A percentile compares a stretch with the other conserved stretches of the same genome.
Evolutionary conservation across 2,113 vertebrate genomes (phyloP).

Genomic region (Oplegnathus fasciatus): DNA sequence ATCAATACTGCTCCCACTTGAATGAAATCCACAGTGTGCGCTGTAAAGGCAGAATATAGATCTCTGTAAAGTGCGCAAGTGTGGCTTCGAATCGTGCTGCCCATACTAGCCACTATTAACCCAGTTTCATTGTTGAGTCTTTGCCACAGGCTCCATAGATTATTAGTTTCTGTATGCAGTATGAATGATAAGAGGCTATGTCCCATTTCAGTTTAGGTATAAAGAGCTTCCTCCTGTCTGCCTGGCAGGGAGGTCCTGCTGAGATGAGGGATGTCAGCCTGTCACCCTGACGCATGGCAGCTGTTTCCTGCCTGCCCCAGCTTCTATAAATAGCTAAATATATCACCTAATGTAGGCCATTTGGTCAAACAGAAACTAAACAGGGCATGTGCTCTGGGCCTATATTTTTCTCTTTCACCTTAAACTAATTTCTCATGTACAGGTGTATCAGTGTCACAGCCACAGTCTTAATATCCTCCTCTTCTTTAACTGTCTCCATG

Average conservation of each 20-base stretch:
- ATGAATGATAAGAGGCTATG: conserved; percentile 70
- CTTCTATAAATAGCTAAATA: conserved; percentile 81
- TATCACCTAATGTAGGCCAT: conserved; percentile 81
- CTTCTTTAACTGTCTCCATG: conserved; percentile 20
- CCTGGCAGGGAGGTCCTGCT: conserved; percentile 80
- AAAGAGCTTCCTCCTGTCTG: conserved; percentile 72
- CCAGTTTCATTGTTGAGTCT: conserved; percentile 74
- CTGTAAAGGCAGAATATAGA: conserved; percentile 49
- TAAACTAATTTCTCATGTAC: conserved; percentile 42
- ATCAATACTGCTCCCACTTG: conserved; percentile 64
- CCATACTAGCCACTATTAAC: conserved; percentile 70
- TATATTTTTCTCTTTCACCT: conserved; percentile 58
- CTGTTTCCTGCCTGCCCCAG: conserved; percentile 79
- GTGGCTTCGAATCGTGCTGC: conserved; percentile 41
- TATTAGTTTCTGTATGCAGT: conserved; percentile 72
- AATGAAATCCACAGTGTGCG: conserved; percentile 41
- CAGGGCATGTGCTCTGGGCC: conserved; percentile 57
- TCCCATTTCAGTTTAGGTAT: conserved; percentile 74
- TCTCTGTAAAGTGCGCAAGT: conserved; percentile 36
- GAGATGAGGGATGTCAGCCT: conserved; percentile 81
- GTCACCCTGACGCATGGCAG: conserved; percentile 81
- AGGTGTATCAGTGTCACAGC: conserved; percentile 30
- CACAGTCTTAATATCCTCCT: conserved; percentile 24
- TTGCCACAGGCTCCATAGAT: conserved; percentile 74
- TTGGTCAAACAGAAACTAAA: conserved; percentile 82